These are phyloP conservation scores for Parasteatoda tepidariorum DNA, from an alignment of 1,140 invertebrate species.

Conservation along the genomic window DNA sequence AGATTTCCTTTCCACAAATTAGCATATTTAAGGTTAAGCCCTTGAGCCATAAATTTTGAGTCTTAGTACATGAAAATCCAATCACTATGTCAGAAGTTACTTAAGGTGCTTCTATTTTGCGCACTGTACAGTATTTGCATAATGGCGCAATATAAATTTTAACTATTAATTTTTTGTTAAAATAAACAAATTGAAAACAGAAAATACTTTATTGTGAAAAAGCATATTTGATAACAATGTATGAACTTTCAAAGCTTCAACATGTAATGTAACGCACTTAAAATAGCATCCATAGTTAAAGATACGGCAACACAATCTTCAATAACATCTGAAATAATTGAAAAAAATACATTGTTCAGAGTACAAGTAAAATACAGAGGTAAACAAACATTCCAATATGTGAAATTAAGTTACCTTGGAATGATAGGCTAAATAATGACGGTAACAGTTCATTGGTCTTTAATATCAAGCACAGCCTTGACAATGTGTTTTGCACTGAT, in stretches of 20 bases:
- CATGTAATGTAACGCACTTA: neutral
- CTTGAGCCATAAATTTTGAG: too few species aligned
- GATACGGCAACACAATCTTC: too few species aligned
- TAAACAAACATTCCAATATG: too few species aligned
- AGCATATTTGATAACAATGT: neutral
- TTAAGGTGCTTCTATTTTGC: too few species aligned
- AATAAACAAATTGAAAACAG: neutral
- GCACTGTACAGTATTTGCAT: neutral
- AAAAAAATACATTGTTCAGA: too few species aligned
- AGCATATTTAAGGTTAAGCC: too few species aligned
- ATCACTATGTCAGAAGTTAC: too few species aligned
- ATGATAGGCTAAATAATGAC: neutral
- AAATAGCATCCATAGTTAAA: neutral
- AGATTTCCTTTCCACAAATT: too few species aligned
- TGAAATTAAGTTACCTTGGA: too few species aligned
- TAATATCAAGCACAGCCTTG: slow-evolving; percentile 72
- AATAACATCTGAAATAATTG: too few species aligned
- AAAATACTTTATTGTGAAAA: neutral
- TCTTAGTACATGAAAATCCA: too few species aligned
- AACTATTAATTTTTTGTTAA: neutral
- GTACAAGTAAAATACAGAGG: too few species aligned
- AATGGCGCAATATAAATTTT: neutral
- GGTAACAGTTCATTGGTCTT: slow-evolving; percentile 3
- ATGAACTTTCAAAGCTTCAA: neutral
- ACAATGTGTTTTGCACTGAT: slow-evolving; percentile 86